Conservation (phyloP, 2,797 vertebrate species). For the Zalophus californianus region DNA sequence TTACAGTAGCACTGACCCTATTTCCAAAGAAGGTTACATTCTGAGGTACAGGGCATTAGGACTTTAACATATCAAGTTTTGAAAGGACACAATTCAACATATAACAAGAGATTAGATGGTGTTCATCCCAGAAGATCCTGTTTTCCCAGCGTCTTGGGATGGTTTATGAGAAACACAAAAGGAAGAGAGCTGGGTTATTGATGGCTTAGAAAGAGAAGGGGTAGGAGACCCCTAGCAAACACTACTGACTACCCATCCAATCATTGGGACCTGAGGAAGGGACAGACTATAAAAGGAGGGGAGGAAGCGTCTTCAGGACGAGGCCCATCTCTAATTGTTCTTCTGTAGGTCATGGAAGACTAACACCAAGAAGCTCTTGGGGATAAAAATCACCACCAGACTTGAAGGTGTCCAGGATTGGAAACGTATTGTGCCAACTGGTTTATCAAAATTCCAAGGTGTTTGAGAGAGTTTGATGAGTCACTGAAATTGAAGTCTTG, state of each 20-base stretch:
- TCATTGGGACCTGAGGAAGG: neutral
- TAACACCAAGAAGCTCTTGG: neutral
- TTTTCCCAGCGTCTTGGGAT: neutral
- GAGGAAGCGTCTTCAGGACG: neutral
- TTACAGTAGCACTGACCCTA: neutral
- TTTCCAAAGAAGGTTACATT: constrained; percentile 18
- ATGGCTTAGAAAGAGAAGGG: neutral
- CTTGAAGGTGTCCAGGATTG: neutral
- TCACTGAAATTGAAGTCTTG: neutral
- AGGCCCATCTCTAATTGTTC: neutral
- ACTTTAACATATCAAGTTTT: constrained; percentile 18
- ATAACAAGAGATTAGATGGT: neutral
- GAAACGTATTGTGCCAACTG: neutral
- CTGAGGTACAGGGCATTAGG: neutral
- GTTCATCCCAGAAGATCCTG: neutral
- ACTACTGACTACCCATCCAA: neutral
- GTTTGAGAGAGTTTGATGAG: neutral
- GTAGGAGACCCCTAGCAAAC: neutral
- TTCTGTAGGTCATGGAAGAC: neutral
- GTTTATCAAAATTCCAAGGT: constrained; percentile 7
- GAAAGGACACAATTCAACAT: neutral
- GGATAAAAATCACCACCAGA: constrained; percentile 12
- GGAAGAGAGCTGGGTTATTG: neutral
- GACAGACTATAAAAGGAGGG: neutral
- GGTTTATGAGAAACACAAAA: neutral